These are phyloP conservation scores for Pocota personata DNA, from an alignment of 2,888 invertebrate genomes.

Conservation along the genomic window DNA sequence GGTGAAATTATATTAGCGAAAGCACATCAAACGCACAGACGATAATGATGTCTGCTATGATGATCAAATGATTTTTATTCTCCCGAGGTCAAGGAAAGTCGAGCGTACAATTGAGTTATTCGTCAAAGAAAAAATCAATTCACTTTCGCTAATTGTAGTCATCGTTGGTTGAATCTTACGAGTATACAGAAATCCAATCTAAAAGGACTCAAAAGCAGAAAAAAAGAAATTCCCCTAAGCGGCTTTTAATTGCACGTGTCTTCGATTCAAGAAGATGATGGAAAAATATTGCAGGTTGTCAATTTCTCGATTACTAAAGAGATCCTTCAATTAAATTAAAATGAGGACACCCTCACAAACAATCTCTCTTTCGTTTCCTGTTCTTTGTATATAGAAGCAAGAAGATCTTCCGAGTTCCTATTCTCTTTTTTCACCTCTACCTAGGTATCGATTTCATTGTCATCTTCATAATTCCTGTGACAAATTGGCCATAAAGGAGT, in stretches of 20 bases:
- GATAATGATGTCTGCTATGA: background rate
- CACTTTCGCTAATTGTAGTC: slow-evolving; percentile 29
- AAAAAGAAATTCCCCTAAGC: background rate
- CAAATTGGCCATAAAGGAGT: slow-evolving; percentile 70
- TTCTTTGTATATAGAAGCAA: slow-evolving; percentile 19
- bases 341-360: slow-evolving; percentile 37
- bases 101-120: background rate
- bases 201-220: background rate
- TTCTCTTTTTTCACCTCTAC: background rate
- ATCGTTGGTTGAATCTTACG: background rate
- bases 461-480: slow-evolving; percentile 65
- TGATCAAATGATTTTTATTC: background rate
- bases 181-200: background rate
- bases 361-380: slow-evolving; percentile 46
- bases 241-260: slow-evolving; percentile 7
- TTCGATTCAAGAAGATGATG: background rate
- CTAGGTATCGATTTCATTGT: slow-evolving; percentile 55
- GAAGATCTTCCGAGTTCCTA: slow-evolving; percentile 7
- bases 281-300: background rate
- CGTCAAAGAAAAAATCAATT: slow-evolving; percentile 4
- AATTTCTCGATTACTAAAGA: slow-evolving; percentile 18
- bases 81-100: slow-evolving; percentile 28
- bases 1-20: slow-evolving; percentile 40
- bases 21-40: slow-evolving; percentile 21
- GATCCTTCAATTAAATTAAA: slow-evolving; percentile 61